phyloP scores from a whole-genome alignment of 2,113 vertebrate genomes.

The Percopsis transmontana region DNA sequence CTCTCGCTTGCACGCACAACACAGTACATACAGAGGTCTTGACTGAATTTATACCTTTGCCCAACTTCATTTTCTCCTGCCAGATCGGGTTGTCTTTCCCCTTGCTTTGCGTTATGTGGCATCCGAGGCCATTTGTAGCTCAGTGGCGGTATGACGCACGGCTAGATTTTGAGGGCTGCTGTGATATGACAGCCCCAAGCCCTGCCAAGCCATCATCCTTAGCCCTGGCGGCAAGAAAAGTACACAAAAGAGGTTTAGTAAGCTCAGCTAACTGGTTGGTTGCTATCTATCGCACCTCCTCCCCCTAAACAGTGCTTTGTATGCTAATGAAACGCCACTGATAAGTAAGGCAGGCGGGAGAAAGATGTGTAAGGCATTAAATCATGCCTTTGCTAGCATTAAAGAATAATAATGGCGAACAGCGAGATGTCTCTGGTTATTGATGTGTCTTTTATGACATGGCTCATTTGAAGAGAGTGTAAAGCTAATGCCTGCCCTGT shows the following conservation, averaged over 20 bases:
- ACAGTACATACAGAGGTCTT: slow-evolving; percentile 67
- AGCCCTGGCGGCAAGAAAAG: slow-evolving; percentile 52
- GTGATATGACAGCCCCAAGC: slow-evolving; percentile 60
- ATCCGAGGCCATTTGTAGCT: slow-evolving; percentile 48
- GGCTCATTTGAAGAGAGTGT: slow-evolving; percentile 59
- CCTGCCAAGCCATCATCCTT: slow-evolving; percentile 69
- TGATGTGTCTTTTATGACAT: slow-evolving; percentile 79
- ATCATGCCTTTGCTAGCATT: slow-evolving; percentile 68
- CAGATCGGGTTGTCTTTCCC: slow-evolving; percentile 58
- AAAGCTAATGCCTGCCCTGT: slow-evolving; percentile 77
- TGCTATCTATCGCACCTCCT: slow-evolving; percentile 47
- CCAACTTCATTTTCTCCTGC: slow-evolving; percentile 48
- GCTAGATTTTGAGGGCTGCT: slow-evolving; percentile 55
- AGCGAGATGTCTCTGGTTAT: slow-evolving; percentile 64
- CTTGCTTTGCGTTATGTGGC: slow-evolving; percentile 19
- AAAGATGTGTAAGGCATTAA: slow-evolving; percentile 60
- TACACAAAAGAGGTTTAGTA: slow-evolving; percentile 58
- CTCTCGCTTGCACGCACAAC: slow-evolving; percentile 26
- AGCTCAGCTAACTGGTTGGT: slow-evolving; percentile 59
- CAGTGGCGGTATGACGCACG: slow-evolving; percentile 41
- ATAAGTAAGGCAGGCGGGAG: slow-evolving; percentile 58
- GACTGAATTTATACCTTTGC: slow-evolving; percentile 65
- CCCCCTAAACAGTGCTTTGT: slow-evolving; percentile 61
- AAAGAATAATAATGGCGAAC: slow-evolving; percentile 76
- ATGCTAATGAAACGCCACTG: slow-evolving; percentile 73